These are phyloP conservation scores for Plumapathes pennacea DNA, from an alignment of 92 coral and sea anemone genomes.

Conservation along the genomic window DNA sequence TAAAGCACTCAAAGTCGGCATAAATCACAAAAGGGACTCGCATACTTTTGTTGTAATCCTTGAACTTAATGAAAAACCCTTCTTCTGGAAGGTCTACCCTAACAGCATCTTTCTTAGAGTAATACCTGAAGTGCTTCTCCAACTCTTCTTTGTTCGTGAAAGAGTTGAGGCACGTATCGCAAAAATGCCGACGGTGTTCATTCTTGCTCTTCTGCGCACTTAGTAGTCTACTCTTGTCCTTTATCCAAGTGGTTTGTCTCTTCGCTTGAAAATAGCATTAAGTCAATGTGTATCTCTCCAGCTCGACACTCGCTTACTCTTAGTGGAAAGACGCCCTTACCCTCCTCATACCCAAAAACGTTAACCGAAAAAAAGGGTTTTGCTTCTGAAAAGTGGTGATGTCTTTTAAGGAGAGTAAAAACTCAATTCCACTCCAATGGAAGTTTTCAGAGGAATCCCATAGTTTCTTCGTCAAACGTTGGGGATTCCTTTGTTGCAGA, in stretches of 20 bases:
- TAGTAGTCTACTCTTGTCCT: background rate
- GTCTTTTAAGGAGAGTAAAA: too few species aligned
- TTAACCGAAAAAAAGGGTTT: too few species aligned
- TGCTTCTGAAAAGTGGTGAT: background rate
- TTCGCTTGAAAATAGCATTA: background rate
- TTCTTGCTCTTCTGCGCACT: background rate
- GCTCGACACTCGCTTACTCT: too few species aligned
- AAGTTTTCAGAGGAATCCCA: background rate
- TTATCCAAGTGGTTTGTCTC: background rate
- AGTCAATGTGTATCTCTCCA: background rate
- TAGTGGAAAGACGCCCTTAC: too few species aligned
- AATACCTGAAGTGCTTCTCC: background rate
- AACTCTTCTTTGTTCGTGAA: background rate
- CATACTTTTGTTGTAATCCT: background rate
- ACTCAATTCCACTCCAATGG: background rate
- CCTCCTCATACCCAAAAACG: too few species aligned
- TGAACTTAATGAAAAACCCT: background rate
- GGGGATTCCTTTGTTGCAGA: background rate
- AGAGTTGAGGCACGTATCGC: background rate
- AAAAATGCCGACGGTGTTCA: background rate
- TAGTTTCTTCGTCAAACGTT: background rate
- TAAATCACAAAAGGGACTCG: background rate
- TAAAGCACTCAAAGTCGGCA: background rate
- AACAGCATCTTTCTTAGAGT: background rate
- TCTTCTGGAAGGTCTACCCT: background rate